Evolutionary conservation across 2,113 vertebrate genomes (phyloP), one percentile per base, ranked within the genome.

Genomic region (Embiotoca jacksoni): DNA sequence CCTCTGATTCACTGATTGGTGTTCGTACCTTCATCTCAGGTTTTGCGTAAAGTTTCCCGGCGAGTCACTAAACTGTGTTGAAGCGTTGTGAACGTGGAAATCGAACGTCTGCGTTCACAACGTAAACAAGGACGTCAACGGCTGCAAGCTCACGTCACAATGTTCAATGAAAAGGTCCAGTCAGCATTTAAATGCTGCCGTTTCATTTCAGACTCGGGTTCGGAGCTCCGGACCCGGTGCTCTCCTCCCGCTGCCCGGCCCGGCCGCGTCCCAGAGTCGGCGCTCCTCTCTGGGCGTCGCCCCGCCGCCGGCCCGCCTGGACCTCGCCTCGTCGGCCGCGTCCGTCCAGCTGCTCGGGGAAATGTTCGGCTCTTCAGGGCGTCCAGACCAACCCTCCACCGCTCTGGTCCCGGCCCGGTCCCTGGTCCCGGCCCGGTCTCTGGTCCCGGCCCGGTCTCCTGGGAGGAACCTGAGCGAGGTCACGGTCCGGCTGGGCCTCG

Each of bases 301-400:
- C 37, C 69, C 79, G n/a, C 86, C 81, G 2, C 79, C 88, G 78
- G 78, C 83, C 73, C 82, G 87, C 59, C 79, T 91, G 82, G 91
- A 92, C 13, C 85, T 92, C 1, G 84, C 87, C 44, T 82, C 85
- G 0, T 88, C 89, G 0, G 71, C 89, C 0, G 78, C 87, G 75
- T 91, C 89, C 0, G 1, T 77, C 30, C 84, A 59, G 1, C 69
- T 92, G 35, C 81, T 91, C 62, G 49, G 72, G 69, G 75, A 71
- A 0, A 54, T 88, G 82, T 82, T 88, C 1, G 14, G 57, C 7
- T 33, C 77, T 0, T 36, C 55, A 0, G 54, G 46, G 33, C 66
- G 0, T 5, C 52, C 56, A 2, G 44, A 16, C 9, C 46, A 39
- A 1, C 36, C 69, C 55, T 70, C 66, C 77, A 50, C 71, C 0